Evolutionary conservation across 2,113 vertebrate species (phyloP), one percentile per base, ranked within the genome.

Genomic region (Rhabdornis inornatus): DNA sequence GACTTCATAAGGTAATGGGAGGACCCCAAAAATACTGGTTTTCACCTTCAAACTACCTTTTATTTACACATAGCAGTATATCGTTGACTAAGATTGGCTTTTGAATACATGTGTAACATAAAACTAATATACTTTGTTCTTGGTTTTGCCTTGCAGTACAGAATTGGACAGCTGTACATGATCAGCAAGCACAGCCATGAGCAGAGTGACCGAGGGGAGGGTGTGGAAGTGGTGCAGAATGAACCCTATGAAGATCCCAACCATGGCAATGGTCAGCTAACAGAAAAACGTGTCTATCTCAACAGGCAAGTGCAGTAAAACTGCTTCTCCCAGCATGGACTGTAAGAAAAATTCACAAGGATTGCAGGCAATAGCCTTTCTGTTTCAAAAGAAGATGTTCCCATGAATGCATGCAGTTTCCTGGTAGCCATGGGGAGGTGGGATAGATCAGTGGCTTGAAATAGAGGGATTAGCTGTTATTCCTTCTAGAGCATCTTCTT

Each of bases 161-260:
- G 97, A 97, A 98, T 99, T 24, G 99, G 99, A 40, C 99, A 99
- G 94, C 98, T 98, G 89, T 99, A 99, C 81, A 99, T 99, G 98
- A 99, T 99, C 98, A 99, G 99, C 96, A 99, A 99, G 92, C 99
- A 99, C 94, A 99, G 99, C 96, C 98, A 99, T 33, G 99, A 99
- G 59, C 99, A 99, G 97, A 99, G 99, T 28, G 99, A 99, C 83
- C 98, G 99, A 33, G 99, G 99, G 18, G 99, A 99, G 96, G 99
- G 99, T 0, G 99, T 99, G 93, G 99, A 99, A 96, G 99, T 99
- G 47, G 98, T 99, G 86, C 99, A 99, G 97, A 99, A 99, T 6
- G 98, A 99, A 61, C 99, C 99, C 35, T 99, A 98, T 5, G 98
- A 99, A 25, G 99, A 99, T 94, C 99, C 99, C 31, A 96, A 97